Evolutionary conservation across 2,888 invertebrate genomes (phyloP).

Genomic region (Folsomia manolachei): DNA sequence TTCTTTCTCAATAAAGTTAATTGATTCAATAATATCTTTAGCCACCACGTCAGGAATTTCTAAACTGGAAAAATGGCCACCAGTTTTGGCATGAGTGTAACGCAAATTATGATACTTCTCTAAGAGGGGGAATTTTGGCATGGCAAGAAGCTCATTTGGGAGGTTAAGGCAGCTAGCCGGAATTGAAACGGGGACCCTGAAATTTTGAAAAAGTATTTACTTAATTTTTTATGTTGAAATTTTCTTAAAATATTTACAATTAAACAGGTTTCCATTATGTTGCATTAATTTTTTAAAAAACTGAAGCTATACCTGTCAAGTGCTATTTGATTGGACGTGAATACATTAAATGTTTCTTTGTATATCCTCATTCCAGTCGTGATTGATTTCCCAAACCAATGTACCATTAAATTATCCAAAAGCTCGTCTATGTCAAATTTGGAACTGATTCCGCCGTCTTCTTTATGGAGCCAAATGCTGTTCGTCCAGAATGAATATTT

Average conservation of each 20-base stretch:
- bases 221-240: not conserved
- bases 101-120: constrained; percentile 67
- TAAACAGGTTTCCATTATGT: not conserved
- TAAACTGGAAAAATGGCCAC: constrained; percentile 84
- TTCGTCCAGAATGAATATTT: constrained; percentile 63
- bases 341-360: constrained; percentile 52
- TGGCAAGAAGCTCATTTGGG: constrained; percentile 65
- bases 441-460: constrained; percentile 65
- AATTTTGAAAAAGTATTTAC: constrained; percentile 52
- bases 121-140: constrained; percentile 62
- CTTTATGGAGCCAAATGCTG: constrained; percentile 55
- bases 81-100: constrained; percentile 64
- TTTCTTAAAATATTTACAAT: not conserved
- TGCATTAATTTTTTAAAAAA: not conserved
- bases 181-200: constrained; percentile 65
- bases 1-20: constrained; percentile 19
- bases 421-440: constrained; percentile 66
- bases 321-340: constrained; percentile 27
- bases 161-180: constrained; percentile 74
- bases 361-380: constrained; percentile 57
- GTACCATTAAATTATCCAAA: constrained; percentile 60
- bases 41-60: constrained; percentile 72
- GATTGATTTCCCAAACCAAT: constrained; percentile 58
- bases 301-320: constrained; percentile 22
- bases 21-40: constrained; percentile 62